Conservation (phyloP, 2,888 invertebrate genomes). For the Arge pagana region DNA sequence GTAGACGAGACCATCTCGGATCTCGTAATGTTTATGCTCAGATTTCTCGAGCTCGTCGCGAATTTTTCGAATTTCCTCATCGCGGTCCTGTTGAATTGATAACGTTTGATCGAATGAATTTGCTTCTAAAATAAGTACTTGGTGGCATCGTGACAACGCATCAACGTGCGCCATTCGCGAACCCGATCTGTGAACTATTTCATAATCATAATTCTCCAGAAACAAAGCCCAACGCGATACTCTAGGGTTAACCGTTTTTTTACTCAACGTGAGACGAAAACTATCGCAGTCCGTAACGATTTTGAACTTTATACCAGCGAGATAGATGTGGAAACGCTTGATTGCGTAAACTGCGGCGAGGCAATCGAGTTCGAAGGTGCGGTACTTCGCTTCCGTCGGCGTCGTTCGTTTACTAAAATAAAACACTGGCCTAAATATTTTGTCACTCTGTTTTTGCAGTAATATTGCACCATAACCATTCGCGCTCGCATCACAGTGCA, state of each 20-base stretch:
- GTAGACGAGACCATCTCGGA: constrained; percentile 32
- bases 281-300: constrained; percentile 43
- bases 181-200: constrained; percentile 34
- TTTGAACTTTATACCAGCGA: constrained; percentile 38
- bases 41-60: not conserved
- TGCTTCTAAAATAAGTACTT: constrained; percentile 2
- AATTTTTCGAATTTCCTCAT: constrained; percentile 1
- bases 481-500: constrained; percentile 48
- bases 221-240: constrained; percentile 41
- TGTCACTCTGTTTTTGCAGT: constrained; percentile 41
- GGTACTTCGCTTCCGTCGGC: constrained; percentile 38
- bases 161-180: constrained; percentile 40
- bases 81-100: constrained; percentile 23
- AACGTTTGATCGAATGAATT: constrained; percentile 20
- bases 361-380: constrained; percentile 47
- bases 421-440: constrained; percentile 41
- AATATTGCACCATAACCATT: constrained; percentile 44
- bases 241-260: constrained; percentile 41
- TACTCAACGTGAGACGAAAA: constrained; percentile 37
- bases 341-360: constrained; percentile 37
- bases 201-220: constrained; percentile 37
- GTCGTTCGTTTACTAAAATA: constrained; percentile 45
- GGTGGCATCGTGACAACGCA: constrained; percentile 34
- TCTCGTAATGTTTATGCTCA: constrained; percentile 24
- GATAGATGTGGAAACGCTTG: constrained; percentile 38